Base-by-base conservation (phyloP, 2,113 vertebrate species). In the Phrynocephalus versicolor region DNA sequence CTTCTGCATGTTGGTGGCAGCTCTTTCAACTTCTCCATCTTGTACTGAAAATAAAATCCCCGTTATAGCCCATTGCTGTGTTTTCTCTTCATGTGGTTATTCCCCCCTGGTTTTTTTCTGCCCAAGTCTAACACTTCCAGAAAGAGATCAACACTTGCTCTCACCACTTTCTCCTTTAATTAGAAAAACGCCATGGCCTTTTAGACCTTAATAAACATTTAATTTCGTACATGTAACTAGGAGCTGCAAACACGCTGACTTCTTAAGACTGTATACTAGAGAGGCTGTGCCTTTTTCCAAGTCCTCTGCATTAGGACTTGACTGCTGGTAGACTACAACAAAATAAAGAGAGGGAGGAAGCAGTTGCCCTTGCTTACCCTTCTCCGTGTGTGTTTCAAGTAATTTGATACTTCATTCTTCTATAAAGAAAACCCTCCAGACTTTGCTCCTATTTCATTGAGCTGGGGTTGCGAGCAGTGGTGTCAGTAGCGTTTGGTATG, bases 171-270 rank as follows among this genome's bases (percentile, higher is more conserved):
- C 25, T 3, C 65, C 58, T 75, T 73, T 69, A 83, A 84, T 93
- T 87, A 89, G 87, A 87, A 64, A 74, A 85, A 83, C 69, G 35
- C 25, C 78, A 25, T 41, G 65, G 9, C 76, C 87, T 15, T 70
- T 75, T 88, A 62, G 84, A 78, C 30, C 45, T 62, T 41, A 77
- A 76, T 79, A 90, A 90, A 91, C 55, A 87, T 82, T 89, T 88
- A 80, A 91, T 88, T 91, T 79, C 76, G 67, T 80, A 69, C 78
- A 71, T 87, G 75, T 64, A 87, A 79, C 75, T 73, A 9, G 33
- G 45, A 79, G 75, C 18, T 65, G 35, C 25, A 58, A 67, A 55
- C 77, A 80, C 2, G 30, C 19, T 74, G 60, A 64, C 70, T 69
- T 80, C 70, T 67, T 57, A 58, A 79, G 58, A 58, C 83, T 79